A percentile compares a stretch with the other conserved stretches of the same genome.
Conservation (phyloP, 2,888 invertebrate genomes). For the Lumbricus terrestris region DNA sequence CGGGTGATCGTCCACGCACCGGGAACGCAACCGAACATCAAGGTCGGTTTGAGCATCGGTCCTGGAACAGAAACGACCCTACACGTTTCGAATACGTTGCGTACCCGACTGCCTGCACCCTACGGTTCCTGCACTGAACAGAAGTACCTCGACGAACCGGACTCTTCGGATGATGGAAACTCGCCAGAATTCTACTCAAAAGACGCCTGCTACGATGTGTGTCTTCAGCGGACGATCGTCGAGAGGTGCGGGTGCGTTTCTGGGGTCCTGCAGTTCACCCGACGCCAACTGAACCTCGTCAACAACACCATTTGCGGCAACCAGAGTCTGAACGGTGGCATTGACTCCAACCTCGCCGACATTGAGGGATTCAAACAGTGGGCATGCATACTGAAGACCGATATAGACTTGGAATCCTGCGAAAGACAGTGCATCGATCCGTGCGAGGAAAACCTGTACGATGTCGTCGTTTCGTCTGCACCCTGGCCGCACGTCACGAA, state of each 20-base stretch:
- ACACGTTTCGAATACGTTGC: not conserved
- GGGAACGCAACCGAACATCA: not conserved
- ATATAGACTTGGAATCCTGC: not conserved
- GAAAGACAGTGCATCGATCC: not conserved
- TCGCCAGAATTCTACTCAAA: not conserved
- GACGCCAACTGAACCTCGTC: not conserved
- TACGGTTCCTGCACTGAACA: not conserved
- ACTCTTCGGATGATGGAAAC: not conserved
- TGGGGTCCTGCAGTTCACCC: not conserved
- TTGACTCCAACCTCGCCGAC: not conserved
- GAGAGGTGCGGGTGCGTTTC: conserved; percentile 11
- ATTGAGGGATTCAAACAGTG: not conserved
- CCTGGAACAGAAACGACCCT: conserved; percentile 12
- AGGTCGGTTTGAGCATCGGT: conserved; percentile 10
- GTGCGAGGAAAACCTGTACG: not conserved
- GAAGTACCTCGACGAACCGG: not conserved
- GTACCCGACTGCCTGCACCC: not conserved
- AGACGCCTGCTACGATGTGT: not conserved
- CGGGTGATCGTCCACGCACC: conserved; percentile 10
- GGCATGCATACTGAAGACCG: not conserved
- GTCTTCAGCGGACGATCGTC: conserved; percentile 1
- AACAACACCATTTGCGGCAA: not conserved
- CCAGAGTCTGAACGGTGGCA: not conserved
- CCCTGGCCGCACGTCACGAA: conserved; percentile 18
- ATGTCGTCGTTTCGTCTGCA: not conserved